phyloP scores from a whole-genome alignment of 2,888 invertebrate species.

The Cotesia congregata region DNA sequence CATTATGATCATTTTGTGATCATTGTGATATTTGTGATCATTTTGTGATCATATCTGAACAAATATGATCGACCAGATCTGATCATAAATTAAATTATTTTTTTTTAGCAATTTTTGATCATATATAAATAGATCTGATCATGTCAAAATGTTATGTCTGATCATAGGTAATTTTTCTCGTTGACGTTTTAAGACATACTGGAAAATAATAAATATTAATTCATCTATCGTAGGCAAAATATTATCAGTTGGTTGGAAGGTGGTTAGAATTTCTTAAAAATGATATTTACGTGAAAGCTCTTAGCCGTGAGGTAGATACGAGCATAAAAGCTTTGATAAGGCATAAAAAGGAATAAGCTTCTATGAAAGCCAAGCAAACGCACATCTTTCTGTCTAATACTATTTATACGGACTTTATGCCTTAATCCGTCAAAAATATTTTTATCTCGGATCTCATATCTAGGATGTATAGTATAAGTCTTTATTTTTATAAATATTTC shows the following conservation, averaged over 20 bases:
- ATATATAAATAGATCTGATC: too few relatives aligned
- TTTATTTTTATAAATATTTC: neutral
- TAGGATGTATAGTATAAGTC: neutral
- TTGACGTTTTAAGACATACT: too few relatives aligned
- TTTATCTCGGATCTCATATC: neutral
- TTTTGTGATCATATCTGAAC: too few relatives aligned
- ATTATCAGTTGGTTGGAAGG: neutral
- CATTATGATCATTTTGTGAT: too few relatives aligned
- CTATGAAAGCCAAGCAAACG: neutral
- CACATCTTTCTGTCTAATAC: conserved; percentile 1
- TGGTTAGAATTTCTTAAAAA: neutral
- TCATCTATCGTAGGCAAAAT: neutral
- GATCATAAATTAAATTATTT: too few relatives aligned
- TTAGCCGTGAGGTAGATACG: neutral
- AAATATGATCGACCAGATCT: too few relatives aligned
- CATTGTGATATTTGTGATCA: too few relatives aligned
- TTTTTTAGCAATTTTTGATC: too few relatives aligned
- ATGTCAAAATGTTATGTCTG: too few relatives aligned
- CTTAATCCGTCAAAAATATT: neutral
- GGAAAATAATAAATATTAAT: too few relatives aligned
- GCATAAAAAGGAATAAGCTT: neutral
- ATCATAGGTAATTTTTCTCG: too few relatives aligned
- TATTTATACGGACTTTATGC: neutral
- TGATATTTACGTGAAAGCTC: neutral
- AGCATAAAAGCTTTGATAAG: neutral